A percentile compares a stretch with the other conserved stretches of the same genome.
These are phyloP conservation scores for Zelostemma sp. DNA, from an alignment of 1,140 invertebrate genomes.

Conservation along the genomic window DNA sequence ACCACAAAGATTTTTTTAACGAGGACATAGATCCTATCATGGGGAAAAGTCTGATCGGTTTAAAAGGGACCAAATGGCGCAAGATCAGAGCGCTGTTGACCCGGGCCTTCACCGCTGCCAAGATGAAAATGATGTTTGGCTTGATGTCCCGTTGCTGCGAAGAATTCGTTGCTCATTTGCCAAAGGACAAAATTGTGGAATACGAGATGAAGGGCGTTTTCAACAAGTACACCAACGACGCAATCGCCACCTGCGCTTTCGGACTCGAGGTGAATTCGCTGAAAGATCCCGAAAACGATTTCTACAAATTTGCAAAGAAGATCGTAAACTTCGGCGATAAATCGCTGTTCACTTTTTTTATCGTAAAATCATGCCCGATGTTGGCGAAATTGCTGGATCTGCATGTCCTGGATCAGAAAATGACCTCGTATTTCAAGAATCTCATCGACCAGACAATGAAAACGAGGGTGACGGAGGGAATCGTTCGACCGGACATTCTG, in stretches of 20 bases:
- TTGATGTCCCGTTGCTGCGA: constrained; percentile 55
- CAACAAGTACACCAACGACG: constrained; percentile 32
- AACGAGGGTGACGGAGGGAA: constrained; percentile 65
- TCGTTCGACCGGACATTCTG: constrained; percentile 71
- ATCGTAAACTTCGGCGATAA: constrained; percentile 49
- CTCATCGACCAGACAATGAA: constrained; percentile 68
- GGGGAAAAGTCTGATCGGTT: constrained; percentile 69
- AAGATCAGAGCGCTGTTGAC: constrained; percentile 61
- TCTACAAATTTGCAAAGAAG: constrained; percentile 28
- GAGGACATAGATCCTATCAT: constrained; percentile 70
- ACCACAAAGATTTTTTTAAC: constrained; percentile 61
- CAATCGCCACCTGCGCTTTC: constrained; percentile 37
- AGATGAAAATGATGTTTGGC: constrained; percentile 61
- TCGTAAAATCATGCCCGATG: constrained; percentile 24
- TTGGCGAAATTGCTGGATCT: constrained; percentile 36
- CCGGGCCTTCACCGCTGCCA: constrained; percentile 65
- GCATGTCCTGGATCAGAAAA: constrained; percentile 27
- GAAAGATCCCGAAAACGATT: constrained; percentile 34
- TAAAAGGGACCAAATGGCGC: constrained; percentile 66
- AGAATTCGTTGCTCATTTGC: constrained; percentile 27
- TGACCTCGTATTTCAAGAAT: constrained; percentile 53
- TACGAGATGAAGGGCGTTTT: constrained; percentile 33
- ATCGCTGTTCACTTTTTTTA: constrained; percentile 51
- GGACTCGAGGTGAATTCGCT: constrained; percentile 32
- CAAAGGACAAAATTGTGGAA: constrained; percentile 18